These are phyloP conservation scores for Bicyclus anynana DNA, from an alignment of 1,140 invertebrate species.

Conservation along the genomic window DNA sequence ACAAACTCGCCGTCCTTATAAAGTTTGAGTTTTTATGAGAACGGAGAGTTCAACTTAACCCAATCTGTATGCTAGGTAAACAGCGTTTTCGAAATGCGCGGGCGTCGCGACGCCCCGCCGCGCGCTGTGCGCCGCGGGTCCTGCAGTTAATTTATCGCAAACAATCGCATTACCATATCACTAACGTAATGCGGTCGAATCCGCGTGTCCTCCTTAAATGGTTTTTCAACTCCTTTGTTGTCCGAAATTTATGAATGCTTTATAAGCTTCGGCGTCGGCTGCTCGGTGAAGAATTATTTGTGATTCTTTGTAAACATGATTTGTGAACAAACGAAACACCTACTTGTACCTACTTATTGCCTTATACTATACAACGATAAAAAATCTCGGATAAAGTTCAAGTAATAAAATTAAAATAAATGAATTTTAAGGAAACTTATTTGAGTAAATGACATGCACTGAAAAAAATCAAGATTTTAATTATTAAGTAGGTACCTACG, in stretches of 20 bases:
- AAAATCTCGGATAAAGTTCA: no score
- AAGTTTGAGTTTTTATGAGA: no score
- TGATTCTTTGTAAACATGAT: constrained; percentile 43
- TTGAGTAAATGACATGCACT: no score
- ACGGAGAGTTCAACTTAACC: no score
- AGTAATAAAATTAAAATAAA: no score
- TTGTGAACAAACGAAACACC: constrained; percentile 18
- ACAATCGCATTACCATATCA: constrained; percentile 76
- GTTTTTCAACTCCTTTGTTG: constrained; percentile 69
- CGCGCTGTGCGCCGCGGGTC: constrained; percentile 39
- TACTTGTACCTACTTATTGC: background rate
- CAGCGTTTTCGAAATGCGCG: constrained; percentile 32
- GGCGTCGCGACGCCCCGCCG: constrained; percentile 61
- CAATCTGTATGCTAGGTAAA: background rate
- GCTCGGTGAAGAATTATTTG: constrained; percentile 42
- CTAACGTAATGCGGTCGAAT: constrained; percentile 66
- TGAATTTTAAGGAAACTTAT: no score
- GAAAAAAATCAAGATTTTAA: no score
- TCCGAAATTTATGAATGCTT: constrained; percentile 68
- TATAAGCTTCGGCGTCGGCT: constrained; percentile 53
- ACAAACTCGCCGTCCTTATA: no score
- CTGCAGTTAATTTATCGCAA: constrained; percentile 69
- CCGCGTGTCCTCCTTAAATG: constrained; percentile 66
- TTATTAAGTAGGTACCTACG: no score
- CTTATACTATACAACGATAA: background rate